phyloP scores from a whole-genome alignment of 2,113 vertebrate species.

The Vidua chalybeata region DNA sequence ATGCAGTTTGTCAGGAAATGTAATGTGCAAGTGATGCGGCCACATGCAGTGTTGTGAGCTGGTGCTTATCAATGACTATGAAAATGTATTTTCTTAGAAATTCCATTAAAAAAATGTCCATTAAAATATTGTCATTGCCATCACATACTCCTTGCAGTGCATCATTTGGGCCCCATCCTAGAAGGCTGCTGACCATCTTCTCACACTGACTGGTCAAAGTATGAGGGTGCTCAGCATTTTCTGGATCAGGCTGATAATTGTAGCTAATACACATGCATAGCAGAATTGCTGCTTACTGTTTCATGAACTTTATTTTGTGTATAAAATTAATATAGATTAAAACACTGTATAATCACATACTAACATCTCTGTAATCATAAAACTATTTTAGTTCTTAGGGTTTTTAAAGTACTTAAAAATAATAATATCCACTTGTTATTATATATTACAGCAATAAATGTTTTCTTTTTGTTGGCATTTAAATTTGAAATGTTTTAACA shows the following conservation, averaged over 20 bases:
- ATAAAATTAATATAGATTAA: slow-evolving; percentile 57
- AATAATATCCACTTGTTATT: slow-evolving; percentile 13
- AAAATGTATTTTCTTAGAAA: slow-evolving; percentile 24
- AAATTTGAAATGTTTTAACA: slow-evolving; percentile 40
- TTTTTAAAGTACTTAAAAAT: slow-evolving; percentile 48
- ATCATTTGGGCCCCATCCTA: background rate
- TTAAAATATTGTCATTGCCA: background rate
- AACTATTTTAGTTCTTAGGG: slow-evolving; percentile 42
- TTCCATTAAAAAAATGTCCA: background rate
- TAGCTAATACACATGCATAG: slow-evolving; percentile 15
- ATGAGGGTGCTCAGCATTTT: slow-evolving; percentile 13
- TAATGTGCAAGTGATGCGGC: slow-evolving; percentile 8
- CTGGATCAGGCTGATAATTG: slow-evolving; percentile 31
- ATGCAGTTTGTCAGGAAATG: background rate
- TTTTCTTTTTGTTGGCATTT: slow-evolving; percentile 48
- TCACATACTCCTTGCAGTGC: background rate
- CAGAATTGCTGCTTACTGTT: slow-evolving; percentile 29
- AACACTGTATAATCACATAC: slow-evolving; percentile 52
- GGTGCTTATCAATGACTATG: slow-evolving; percentile 29
- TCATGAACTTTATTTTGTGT: slow-evolving; percentile 27
- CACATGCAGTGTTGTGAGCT: slow-evolving; percentile 11
- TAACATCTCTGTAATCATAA: slow-evolving; percentile 60
- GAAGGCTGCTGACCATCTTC: background rate
- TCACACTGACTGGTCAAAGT: background rate
- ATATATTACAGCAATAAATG: slow-evolving; percentile 70